Base-by-base conservation (phyloP, 2,113 vertebrate species). In the Microtus oregoni region DNA sequence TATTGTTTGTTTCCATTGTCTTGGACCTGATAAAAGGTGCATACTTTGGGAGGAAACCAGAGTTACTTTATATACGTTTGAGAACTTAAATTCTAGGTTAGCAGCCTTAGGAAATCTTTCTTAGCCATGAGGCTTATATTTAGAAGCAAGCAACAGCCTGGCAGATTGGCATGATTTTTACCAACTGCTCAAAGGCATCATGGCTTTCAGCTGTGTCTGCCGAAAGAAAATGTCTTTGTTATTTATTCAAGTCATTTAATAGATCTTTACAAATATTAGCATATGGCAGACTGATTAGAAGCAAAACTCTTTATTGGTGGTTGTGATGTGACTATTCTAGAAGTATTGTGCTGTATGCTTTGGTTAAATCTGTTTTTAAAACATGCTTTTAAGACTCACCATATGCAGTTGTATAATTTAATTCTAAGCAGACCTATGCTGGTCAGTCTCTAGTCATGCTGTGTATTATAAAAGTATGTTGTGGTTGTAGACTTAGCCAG, bases 401-500 rank as follows among this genome's bases (percentile, higher is more conserved):
- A 92, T 97, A 93, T 47, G 86, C 96, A 94, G 70, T 95, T 93
- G 92, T 96, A 90, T 94, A 93, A 95, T 97, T 96, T 96, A 96
- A 96, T 96, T 97, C 96, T 96, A 94, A 96, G 90, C 89, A 78
- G 88, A 97, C 93, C 93, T 96, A 70, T 47, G 44, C 96, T 81
- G 92, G 79, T 96, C 96, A 96, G 95, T 97, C 94, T 96, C 89
- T 97, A 96, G 97, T 97, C 94, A 89, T 11, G 55, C 95, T 30
- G 55, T 97, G 90, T 97, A 96, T 97, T 97, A 96, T 97, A 92
- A 96, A 85, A 96, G 94, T 98, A 95, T 89, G 90, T 95, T 89
- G 97, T 97, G 97, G 81, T 98, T 94, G 77, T 98, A 97, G 96
- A 97, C 76, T 97, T 97, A 97, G 93, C 94, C 96, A 96, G 92